A percentile compares a stretch with the other conserved stretches of the same genome.
These are phyloP conservation scores for Babyrousa celebensis DNA, from an alignment of 2,797 vertebrate species.

Conservation along the genomic window DNA sequence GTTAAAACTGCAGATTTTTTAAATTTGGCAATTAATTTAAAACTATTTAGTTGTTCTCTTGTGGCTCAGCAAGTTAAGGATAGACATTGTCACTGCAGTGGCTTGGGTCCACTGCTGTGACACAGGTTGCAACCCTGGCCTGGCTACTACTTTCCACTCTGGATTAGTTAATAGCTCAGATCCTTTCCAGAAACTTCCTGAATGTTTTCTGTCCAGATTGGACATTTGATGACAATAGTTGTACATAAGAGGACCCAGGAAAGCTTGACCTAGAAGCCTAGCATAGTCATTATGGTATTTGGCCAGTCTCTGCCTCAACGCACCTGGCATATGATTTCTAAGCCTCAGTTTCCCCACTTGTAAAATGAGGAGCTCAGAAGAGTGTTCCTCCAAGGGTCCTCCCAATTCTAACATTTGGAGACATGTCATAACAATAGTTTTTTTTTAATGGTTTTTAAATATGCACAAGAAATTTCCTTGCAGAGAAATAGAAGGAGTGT, in stretches of 20 bases:
- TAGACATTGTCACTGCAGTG: no score
- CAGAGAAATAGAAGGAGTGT: background rate
- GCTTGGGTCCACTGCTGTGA: no score
- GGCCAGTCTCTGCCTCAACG: background rate
- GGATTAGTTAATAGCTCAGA: background rate
- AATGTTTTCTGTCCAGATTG: background rate
- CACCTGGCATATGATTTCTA: background rate
- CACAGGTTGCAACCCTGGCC: no score
- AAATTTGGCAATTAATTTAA: background rate
- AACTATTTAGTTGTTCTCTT: no score
- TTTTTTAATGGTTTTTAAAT: background rate
- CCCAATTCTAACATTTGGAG: background rate
- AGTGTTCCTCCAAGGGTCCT: background rate
- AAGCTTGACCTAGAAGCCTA: background rate
- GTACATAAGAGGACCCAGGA: slow-evolving; percentile 9
- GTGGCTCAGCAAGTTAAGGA: no score
- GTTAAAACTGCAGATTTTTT: background rate
- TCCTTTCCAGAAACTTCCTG: slow-evolving; percentile 4
- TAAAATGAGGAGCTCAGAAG: background rate
- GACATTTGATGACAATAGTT: background rate
- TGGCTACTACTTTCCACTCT: background rate
- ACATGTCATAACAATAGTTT: background rate
- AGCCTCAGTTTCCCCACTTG: slow-evolving; percentile 20
- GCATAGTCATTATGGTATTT: background rate
- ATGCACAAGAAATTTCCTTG: background rate